Conservation (phyloP, 2,113 vertebrate genomes). For the Helogale parvula region DNA sequence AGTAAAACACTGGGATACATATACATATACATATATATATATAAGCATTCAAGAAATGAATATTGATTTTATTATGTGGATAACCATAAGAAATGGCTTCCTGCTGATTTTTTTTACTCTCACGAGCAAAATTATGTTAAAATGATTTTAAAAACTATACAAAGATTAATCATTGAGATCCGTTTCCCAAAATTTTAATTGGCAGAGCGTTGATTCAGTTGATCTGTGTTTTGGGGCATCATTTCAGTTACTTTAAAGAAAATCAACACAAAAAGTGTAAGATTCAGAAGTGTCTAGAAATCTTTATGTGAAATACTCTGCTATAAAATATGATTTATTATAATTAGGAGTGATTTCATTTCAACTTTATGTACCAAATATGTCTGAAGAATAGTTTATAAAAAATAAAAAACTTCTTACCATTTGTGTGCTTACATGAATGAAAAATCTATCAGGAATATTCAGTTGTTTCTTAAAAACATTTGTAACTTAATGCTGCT, state of each 20-base stretch:
- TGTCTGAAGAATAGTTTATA: not conserved
- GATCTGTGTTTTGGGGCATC: not conserved
- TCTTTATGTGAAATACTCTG: not conserved
- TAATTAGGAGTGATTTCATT: not conserved
- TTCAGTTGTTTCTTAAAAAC: constrained; percentile 59
- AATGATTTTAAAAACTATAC: not conserved
- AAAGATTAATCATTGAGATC: not conserved
- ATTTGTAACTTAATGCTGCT: constrained; percentile 49
- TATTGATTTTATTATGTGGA: not conserved
- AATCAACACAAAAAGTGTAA: not conserved
- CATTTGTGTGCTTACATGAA: not conserved
- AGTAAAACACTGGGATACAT: not conserved
- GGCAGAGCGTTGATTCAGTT: not conserved
- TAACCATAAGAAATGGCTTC: not conserved
- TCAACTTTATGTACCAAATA: not conserved
- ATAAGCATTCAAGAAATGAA: not conserved
- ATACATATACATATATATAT: not conserved
- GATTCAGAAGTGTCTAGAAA: not conserved
- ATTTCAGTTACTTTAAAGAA: not conserved
- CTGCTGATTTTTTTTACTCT: not conserved
- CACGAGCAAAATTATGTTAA: not conserved
- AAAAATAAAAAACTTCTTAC: not conserved
- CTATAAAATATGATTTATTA: not conserved
- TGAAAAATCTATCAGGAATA: constrained; percentile 37
- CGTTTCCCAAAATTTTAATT: not conserved